Conservation (phyloP, 2,113 vertebrate genomes). For the Oceanites oceanicus region DNA sequence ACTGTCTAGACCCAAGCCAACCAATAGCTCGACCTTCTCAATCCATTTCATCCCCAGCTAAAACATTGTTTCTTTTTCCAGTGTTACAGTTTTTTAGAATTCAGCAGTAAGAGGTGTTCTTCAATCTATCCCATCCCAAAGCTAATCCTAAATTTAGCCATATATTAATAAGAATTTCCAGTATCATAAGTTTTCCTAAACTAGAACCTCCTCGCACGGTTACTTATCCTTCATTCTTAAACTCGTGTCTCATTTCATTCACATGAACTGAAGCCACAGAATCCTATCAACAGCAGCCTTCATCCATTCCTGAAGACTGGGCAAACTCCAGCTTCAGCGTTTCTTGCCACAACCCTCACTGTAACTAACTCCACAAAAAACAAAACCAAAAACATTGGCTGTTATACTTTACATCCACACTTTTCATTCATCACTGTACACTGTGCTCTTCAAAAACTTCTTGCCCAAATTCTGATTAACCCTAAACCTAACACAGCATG, state of each 20-base stretch:
- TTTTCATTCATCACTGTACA: background rate
- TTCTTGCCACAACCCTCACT: background rate
- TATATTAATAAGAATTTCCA: background rate
- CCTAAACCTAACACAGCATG: background rate
- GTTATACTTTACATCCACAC: background rate
- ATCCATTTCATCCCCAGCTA: background rate
- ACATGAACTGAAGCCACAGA: background rate
- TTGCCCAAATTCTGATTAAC: background rate
- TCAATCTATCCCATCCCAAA: background rate
- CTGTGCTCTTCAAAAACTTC: background rate
- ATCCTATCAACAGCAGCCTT: background rate
- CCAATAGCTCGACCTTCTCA: background rate
- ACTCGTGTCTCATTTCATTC: background rate
- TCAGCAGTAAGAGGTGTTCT: background rate
- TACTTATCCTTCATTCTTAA: background rate
- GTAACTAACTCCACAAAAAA: background rate
- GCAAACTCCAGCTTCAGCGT: background rate
- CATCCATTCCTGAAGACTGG: background rate
- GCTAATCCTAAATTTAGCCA: background rate
- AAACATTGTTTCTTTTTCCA: background rate
- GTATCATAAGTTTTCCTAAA: background rate
- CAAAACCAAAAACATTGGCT: too few species aligned
- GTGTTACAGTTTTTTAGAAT: background rate
- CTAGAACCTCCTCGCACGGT: background rate
- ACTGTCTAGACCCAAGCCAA: background rate